Evolutionary conservation across 2,113 vertebrate genomes (phyloP).

Genomic region (Dermatemys mawii): DNA sequence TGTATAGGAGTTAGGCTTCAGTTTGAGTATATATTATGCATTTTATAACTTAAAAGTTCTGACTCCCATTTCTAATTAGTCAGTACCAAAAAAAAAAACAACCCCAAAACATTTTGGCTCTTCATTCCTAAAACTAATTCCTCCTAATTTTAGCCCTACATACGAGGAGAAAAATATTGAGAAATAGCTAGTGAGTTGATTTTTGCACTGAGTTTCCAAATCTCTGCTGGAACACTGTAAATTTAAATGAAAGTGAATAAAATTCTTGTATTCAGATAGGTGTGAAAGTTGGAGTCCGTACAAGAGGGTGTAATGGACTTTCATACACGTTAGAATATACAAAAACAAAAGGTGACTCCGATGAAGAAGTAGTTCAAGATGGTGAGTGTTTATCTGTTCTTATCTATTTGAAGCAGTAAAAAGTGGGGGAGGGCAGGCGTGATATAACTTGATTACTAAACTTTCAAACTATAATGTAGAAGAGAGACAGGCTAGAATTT

Average conservation of each 20-base stretch:
- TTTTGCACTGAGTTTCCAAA: neutral
- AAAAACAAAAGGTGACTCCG: conserved; percentile 89
- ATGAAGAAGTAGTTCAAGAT: conserved; percentile 96
- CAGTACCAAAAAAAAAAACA: neutral
- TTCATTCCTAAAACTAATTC: neutral
- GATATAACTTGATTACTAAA: neutral
- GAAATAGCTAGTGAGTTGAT: neutral
- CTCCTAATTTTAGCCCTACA: neutral
- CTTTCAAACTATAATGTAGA: neutral
- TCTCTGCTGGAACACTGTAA: neutral
- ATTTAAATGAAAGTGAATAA: neutral
- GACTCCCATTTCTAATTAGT: neutral
- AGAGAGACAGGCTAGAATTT: neutral
- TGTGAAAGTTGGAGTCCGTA: conserved; percentile 94
- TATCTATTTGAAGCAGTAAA: neutral
- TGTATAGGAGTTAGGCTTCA: neutral
- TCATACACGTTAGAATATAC: conserved; percentile 95
- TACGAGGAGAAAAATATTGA: neutral
- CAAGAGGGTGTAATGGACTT: conserved; percentile 96
- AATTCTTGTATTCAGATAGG: conserved; percentile 83
- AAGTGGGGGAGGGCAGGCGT: neutral
- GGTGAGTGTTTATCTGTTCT: conserved; percentile 77
- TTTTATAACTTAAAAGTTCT: neutral
- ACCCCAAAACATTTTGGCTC: neutral
- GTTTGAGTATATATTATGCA: neutral